Evolutionary conservation across 1,140 invertebrate genomes (phyloP), one percentile per base, ranked within the genome.

Genomic region (Drosophila pectinifera): DNA sequence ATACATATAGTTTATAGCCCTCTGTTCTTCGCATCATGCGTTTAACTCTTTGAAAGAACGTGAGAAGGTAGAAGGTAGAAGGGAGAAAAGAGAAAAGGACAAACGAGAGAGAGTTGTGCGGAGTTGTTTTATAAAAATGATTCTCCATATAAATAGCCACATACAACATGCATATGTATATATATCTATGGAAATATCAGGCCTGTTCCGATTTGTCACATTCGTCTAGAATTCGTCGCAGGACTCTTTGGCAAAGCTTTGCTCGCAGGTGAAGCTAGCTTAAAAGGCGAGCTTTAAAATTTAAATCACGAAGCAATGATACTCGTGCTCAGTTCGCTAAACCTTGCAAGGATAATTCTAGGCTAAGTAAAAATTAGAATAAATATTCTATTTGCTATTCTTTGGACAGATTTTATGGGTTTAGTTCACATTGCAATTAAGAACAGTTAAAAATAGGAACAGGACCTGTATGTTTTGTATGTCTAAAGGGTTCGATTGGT

Each of bases 71-170:
- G 41, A 34, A 22, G n/a, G n/a, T n/a, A n/a, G n/a, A n/a, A 51
- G 22, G 20, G 10, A 58, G 41, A 34, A 22, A 38, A 36, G 20
- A 54, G 39, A 38, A 38, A 34, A 39, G 24, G 34, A 26, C 45
- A 36, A 38, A 22, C 22, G 20, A 45, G 42, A 39, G 14, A 39
- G 24, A 46, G 64, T 70, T 70, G 42, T 46, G 67, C 67, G 46
- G 67, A 68, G 63, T 72, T 70, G 68, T 72, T 72, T 72, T 72
- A 70, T 82, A 72, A 88, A 86, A 86, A 86, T 80, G 83, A 83
- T 88, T 68, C 55, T 75, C 65, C 38, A 73, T 65, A 57, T 43
- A 70, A 57, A 39, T 53, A 69, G 46, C 63, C 67, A 69, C 67
- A 26, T 70, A 70, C 68, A 48, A 56, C 68, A 57, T 72, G 53